These are phyloP conservation scores for Sebastes iracundus DNA, from an alignment of 2,797 vertebrate species.

Conservation along the genomic window DNA sequence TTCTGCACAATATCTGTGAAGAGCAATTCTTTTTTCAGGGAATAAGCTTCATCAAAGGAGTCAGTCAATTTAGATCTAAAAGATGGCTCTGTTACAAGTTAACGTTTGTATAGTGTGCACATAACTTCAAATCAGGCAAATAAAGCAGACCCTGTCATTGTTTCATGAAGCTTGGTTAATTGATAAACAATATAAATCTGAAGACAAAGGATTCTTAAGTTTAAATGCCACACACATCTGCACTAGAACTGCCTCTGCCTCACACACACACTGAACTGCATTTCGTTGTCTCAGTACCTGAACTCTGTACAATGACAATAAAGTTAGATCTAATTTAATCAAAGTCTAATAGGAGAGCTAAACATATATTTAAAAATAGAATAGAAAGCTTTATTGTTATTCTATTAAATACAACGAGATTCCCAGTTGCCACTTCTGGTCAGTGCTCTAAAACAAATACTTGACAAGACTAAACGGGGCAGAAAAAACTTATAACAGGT, in stretches of 20 bases:
- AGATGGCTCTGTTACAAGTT: too few relatives aligned
- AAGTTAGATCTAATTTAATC: not conserved
- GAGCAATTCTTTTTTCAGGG: accelerated
- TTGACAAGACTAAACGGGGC: too few relatives aligned
- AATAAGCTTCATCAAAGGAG: not conserved
- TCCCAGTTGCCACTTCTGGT: too few relatives aligned
- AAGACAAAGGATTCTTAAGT: not conserved
- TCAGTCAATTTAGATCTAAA: not conserved
- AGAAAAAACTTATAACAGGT: too few relatives aligned
- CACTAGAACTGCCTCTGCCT: not conserved
- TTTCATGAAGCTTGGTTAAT: not conserved
- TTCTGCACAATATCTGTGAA: not conserved
- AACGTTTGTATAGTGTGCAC: not conserved
- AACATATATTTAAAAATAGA: not conserved
- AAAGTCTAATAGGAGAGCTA: not conserved
- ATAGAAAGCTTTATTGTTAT: too few relatives aligned
- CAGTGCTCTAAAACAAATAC: too few relatives aligned
- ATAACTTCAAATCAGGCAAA: not conserved
- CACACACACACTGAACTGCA: not conserved
- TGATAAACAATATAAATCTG: not conserved
- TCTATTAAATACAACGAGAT: too few relatives aligned
- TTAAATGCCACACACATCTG: not conserved
- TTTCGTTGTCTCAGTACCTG: too few relatives aligned
- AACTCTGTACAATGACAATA: not conserved
- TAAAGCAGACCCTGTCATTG: not conserved